phyloP scores from a whole-genome alignment of 2,888 invertebrate genomes.

The Scaptomyza polygonia region DNA sequence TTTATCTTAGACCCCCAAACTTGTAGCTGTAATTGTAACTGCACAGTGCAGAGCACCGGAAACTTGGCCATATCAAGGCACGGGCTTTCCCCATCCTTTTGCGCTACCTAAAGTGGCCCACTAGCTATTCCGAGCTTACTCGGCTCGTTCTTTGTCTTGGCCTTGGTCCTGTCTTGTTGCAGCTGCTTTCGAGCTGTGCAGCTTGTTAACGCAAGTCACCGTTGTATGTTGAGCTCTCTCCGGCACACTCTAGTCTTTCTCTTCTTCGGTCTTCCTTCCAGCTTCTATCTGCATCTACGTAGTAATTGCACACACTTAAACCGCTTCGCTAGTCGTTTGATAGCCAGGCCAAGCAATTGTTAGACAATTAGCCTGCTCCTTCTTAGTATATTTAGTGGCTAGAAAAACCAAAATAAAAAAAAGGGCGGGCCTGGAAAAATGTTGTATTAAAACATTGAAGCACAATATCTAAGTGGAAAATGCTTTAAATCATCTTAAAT shows the following conservation, averaged over 20 bases:
- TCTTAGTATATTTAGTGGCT: conserved; percentile 5
- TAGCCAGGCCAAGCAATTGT: conserved; percentile 69
- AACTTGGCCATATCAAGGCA: conserved; percentile 60
- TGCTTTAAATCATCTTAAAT: not conserved
- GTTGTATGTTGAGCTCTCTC: conserved; percentile 32
- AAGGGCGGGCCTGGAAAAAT: conserved; percentile 5
- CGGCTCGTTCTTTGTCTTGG: conserved; percentile 39
- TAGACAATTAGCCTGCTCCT: conserved; percentile 66
- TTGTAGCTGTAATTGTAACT: conserved; percentile 63
- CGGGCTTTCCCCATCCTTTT: not conserved
- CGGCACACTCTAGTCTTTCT: not conserved
- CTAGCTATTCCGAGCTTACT: conserved; percentile 20
- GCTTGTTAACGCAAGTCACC: conserved; percentile 57
- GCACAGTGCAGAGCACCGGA: conserved; percentile 40
- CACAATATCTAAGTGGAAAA: not conserved
- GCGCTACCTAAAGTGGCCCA: conserved; percentile 28
- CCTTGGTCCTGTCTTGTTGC: conserved; percentile 17
- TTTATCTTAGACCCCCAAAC: conserved; percentile 75
- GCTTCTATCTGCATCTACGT: conserved; percentile 67
- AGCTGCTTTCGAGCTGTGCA: conserved; percentile 33
- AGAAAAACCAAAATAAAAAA: not conserved
- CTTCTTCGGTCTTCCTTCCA: not conserved
- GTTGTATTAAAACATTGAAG: conserved; percentile 3
- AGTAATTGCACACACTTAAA: conserved; percentile 76
- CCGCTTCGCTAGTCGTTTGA: conserved; percentile 72